Conservation (phyloP, 1,140 invertebrate genomes). For the Drosophila nannoptera region DNA sequence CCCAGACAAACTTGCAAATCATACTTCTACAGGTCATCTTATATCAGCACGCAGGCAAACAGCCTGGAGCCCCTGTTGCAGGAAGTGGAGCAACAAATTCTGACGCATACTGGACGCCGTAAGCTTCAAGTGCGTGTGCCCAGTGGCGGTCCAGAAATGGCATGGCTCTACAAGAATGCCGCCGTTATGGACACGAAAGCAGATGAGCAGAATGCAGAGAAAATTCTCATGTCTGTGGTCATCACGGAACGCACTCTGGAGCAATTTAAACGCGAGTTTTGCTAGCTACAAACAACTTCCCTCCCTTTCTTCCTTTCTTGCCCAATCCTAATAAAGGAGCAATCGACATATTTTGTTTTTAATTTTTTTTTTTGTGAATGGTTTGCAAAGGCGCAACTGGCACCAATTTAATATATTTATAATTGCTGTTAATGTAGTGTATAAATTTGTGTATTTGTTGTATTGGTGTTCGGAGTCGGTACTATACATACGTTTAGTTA, state of each 20-base stretch:
- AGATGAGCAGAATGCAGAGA: constrained; percentile 57
- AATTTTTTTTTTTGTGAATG: constrained; percentile 42
- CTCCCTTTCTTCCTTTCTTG: background rate
- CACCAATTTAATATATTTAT: constrained; percentile 53
- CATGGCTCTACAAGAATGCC: constrained; percentile 86
- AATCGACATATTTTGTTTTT: constrained; percentile 19
- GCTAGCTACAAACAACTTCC: constrained; percentile 16
- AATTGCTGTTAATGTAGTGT: constrained; percentile 43
- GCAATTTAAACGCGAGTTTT: constrained; percentile 82
- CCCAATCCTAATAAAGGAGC: background rate
- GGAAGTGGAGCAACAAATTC: constrained; percentile 82
- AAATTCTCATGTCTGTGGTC: constrained; percentile 80
- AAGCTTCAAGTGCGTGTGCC: constrained; percentile 82
- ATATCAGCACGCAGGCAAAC: constrained; percentile 81
- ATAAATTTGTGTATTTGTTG: constrained; percentile 53
- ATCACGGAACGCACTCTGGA: constrained; percentile 81
- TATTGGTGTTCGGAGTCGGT: constrained; percentile 46
- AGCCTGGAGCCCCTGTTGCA: constrained; percentile 81
- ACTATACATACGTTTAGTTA: constrained; percentile 27
- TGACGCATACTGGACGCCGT: constrained; percentile 81
- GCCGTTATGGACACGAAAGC: constrained; percentile 81
- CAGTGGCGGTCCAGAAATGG: constrained; percentile 82
- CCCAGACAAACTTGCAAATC: background rate
- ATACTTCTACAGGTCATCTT: constrained; percentile 42
- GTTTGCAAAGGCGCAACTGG: constrained; percentile 46